These are phyloP conservation scores for Trematocara zebra DNA, from an alignment of 2,113 vertebrate species.

Conservation along the genomic window DNA sequence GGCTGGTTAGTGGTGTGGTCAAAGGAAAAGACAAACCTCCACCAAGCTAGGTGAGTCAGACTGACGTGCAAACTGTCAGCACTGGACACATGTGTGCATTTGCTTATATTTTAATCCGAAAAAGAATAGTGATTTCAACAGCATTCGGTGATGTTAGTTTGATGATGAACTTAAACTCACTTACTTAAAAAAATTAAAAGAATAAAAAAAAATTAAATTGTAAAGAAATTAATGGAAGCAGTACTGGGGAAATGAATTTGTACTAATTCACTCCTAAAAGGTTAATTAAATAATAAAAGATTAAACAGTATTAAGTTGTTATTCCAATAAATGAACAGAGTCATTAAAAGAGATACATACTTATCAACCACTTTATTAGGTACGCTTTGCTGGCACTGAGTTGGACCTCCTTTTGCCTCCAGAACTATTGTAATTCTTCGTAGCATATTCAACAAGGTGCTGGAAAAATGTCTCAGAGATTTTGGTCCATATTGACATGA, in stretches of 20 bases:
- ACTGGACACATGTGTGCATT: background rate
- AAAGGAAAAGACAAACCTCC: background rate
- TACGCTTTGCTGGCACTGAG: background rate
- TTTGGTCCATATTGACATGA: background rate
- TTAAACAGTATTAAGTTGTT: background rate
- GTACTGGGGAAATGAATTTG: accelerated
- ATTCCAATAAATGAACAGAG: background rate
- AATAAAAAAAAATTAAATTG: background rate
- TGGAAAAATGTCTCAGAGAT: background rate
- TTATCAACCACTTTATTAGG: background rate
- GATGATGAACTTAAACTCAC: background rate
- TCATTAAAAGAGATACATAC: background rate
- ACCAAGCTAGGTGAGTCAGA: background rate
- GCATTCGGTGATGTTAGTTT: too few species aligned
- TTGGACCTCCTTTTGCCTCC: background rate
- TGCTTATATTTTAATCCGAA: background rate
- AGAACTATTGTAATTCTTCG: background rate
- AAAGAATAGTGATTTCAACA: background rate
- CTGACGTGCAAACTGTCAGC: background rate
- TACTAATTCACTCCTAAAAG: background rate
- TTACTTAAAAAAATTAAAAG: background rate
- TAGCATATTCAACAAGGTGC: background rate
- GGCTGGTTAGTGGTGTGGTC: background rate
- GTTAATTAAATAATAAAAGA: background rate
- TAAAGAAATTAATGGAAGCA: background rate